Base-by-base conservation (phyloP, 2,888 invertebrate genomes). In the Limulus polyphemus region DNA sequence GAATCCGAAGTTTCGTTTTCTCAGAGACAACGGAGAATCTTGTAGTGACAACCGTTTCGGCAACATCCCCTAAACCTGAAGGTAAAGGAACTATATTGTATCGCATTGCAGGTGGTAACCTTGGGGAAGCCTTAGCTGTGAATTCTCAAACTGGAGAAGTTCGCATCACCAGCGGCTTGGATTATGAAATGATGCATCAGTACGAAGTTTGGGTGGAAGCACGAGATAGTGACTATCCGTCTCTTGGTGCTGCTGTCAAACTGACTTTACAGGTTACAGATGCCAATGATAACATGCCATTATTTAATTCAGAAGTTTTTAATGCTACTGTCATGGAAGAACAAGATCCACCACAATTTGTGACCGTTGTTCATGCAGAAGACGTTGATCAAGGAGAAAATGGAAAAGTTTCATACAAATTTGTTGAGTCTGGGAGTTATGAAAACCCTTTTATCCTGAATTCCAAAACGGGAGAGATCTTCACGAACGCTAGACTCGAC, bases 181-280 rank as follows among this genome's bases (percentile, higher is more conserved):
- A 93, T 77, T 91, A 85, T 73, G 93, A 93, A 78, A 83, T 85
- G 0, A 83, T 87, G 66, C 84, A 86, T 12, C 81, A 84, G 57
- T 93, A 92, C 75, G 88, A 91, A 77, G 86, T 93, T 47, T 94
- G 93, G 93, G 83, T 94, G 64, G 91, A 91, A 79, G 92, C 91
- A 0, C 81, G 84, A 68, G 91, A 91, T 75, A 87, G 88, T 0
- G 90, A 90, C 73, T 83, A 82, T 59, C 89, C 90, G 1, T 84
- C 88, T 0, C 75, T 93, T 16, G 81, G 89, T 67, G 88, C 86
- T 62, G 89, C 89, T 48, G 81, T 88, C 56, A 83, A 87, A 73
- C 78, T 95, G 14, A 82, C 84, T 67, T 86, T 97, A n/a, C 89
- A 88, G 76, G 88, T 97, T 0, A 88, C 88, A 0, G 95, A 97